Conservation (phyloP, 2,888 invertebrate species). For the Cheilosia urbana region DNA sequence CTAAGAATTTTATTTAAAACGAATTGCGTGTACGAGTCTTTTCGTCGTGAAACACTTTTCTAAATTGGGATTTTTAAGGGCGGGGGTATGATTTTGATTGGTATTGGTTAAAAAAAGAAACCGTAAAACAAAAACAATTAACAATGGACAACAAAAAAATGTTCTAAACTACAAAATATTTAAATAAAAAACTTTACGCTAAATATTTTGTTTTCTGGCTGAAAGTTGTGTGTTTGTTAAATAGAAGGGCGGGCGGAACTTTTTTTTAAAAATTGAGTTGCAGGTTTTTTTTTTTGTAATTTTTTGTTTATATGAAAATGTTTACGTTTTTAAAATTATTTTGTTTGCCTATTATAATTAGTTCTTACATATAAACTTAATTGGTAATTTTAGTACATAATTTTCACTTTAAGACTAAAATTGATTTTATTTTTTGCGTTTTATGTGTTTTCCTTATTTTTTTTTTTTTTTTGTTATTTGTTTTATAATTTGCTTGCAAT, state of each 20-base stretch:
- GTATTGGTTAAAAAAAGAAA: constrained; percentile 7
- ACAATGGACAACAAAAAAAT: constrained; percentile 11
- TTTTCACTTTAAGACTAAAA: constrained; percentile 68
- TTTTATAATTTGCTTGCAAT: constrained; percentile 31
- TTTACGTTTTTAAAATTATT: constrained; percentile 45
- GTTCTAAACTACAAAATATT: neutral
- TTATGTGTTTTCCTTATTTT: neutral
- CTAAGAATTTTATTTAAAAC: neutral
- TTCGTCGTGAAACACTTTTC: constrained; percentile 26
- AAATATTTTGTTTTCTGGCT: constrained; percentile 37
- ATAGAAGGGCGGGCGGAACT: constrained; percentile 72
- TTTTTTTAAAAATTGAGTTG: constrained; percentile 71
- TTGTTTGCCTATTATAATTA: constrained; percentile 70
- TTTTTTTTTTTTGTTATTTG: constrained; percentile 25
- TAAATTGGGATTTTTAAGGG: neutral
- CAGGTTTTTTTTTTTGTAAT: constrained; percentile 63
- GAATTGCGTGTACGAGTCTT: constrained; percentile 31
- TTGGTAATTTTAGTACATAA: constrained; percentile 71
- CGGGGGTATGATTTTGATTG: neutral
- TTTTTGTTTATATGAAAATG: constrained; percentile 67
- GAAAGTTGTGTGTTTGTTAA: constrained; percentile 17
- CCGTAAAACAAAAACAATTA: constrained; percentile 8
- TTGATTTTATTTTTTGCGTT: constrained; percentile 50
- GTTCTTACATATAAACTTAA: constrained; percentile 72
- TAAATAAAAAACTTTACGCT: constrained; percentile 23